Evolutionary conservation across 2,113 vertebrate genomes (phyloP).

Genomic region (Ptychochromis oligacanthus): DNA sequence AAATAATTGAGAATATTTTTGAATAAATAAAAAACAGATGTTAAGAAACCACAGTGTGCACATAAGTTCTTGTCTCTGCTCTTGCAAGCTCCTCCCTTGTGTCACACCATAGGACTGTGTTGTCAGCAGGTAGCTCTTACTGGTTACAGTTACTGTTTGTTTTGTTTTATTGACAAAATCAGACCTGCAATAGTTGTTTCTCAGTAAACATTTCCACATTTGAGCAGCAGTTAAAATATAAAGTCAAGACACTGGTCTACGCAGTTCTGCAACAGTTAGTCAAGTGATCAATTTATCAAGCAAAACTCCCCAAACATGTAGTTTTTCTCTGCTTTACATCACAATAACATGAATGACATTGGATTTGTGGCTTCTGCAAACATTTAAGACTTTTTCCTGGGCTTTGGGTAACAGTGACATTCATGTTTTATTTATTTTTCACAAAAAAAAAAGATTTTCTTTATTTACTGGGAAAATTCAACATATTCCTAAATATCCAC

Average conservation of each 20-base stretch:
- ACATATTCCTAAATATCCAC: background rate
- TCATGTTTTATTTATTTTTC: background rate
- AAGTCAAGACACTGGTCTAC: rapidly evolving
- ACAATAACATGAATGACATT: background rate
- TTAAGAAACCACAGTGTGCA: background rate
- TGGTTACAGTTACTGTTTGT: background rate
- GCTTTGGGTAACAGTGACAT: too few relatives aligned
- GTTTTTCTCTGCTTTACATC: background rate
- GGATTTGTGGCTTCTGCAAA: background rate
- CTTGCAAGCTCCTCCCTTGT: background rate
- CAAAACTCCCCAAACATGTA: background rate
- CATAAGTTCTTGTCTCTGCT: background rate
- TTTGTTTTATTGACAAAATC: too few relatives aligned
- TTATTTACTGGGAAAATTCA: background rate
- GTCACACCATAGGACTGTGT: background rate
- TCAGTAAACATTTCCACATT: background rate
- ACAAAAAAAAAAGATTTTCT: background rate
- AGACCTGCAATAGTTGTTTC: background rate
- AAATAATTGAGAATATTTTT: constrained; percentile 6
- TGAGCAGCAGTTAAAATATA: background rate
- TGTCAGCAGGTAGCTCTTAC: background rate
- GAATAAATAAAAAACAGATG: constrained; percentile 27
- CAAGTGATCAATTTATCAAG: background rate
- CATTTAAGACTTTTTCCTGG: too few relatives aligned
- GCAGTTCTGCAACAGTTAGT: too few relatives aligned